A percentile compares a stretch with the other conserved stretches of the same genome.
Conservation (phyloP, 2,888 invertebrate species). For the Acleris cristana region DNA sequence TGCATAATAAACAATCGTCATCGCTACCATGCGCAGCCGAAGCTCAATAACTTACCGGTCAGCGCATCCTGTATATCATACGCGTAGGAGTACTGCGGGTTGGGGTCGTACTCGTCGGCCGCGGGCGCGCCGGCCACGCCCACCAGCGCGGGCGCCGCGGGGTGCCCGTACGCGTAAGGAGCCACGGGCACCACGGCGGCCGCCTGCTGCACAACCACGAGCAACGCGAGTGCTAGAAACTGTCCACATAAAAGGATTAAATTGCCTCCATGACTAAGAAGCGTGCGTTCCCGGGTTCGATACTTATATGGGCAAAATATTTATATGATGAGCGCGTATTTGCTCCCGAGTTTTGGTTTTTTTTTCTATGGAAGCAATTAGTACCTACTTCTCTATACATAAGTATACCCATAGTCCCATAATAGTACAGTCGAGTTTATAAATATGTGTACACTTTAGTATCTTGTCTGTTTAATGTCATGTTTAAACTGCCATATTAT, state of each 20-base stretch:
- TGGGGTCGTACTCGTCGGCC: constrained; percentile 84
- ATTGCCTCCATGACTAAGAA: neutral
- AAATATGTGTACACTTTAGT: too few species aligned
- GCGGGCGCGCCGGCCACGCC: constrained; percentile 50
- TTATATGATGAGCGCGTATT: too few species aligned
- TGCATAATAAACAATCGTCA: too few species aligned
- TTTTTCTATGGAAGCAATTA: too few species aligned
- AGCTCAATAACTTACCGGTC: constrained; percentile 74
- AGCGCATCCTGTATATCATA: constrained; percentile 87
- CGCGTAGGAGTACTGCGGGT: constrained; percentile 87
- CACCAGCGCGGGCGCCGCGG: constrained; percentile 47
- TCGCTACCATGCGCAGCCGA: neutral
- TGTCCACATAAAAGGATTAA: constrained; percentile 40
- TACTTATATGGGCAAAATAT: too few species aligned
- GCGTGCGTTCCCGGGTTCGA: too few species aligned
- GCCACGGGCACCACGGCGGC: constrained; percentile 57
- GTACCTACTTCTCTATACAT: too few species aligned
- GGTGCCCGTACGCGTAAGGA: constrained; percentile 61
- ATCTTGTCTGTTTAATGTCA: too few species aligned
- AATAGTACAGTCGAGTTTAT: too few species aligned
- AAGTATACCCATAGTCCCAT: too few species aligned
- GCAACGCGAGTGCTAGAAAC: constrained; percentile 65
- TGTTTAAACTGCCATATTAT: too few species aligned
- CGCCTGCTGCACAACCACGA: constrained; percentile 63
- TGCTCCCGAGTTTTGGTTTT: too few species aligned